These are phyloP conservation scores for Gryon sp. DNA, from an alignment of 1,140 invertebrate species.

Conservation along the genomic window DNA sequence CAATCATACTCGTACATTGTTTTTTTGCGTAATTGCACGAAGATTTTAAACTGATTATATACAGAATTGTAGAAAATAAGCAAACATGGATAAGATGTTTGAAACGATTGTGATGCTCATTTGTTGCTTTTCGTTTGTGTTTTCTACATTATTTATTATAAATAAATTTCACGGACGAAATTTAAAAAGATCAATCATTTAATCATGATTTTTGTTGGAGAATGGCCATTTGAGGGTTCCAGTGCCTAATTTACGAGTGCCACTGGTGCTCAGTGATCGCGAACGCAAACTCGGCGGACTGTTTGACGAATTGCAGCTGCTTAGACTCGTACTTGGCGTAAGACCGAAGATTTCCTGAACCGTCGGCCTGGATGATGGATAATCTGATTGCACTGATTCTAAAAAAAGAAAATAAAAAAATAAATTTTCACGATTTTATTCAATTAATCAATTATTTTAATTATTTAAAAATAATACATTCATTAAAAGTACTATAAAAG, in stretches of 20 bases:
- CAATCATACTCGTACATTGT: constrained; percentile 4
- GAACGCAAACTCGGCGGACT: constrained; percentile 77
- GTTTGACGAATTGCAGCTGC: constrained; percentile 76
- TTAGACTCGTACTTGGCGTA: constrained; percentile 77
- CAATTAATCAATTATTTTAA: background rate
- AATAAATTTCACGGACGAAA: background rate
- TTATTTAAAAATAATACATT: background rate
- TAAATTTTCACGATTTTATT: background rate
- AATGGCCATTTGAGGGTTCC: constrained; percentile 76
- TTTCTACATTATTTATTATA: background rate
- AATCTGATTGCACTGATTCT: constrained; percentile 76
- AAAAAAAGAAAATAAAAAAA: constrained; percentile 38
- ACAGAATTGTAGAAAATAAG: constrained; percentile 41
- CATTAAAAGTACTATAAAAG: no score
- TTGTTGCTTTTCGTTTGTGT: no score
- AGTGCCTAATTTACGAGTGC: constrained; percentile 71
- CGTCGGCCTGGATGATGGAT: constrained; percentile 70
- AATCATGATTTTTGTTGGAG: constrained; percentile 74
- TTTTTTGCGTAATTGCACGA: constrained; percentile 38
- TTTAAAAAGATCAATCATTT: constrained; percentile 52
- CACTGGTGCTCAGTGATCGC: constrained; percentile 74
- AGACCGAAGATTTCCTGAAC: constrained; percentile 80
- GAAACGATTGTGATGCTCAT: no score
- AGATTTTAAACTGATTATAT: constrained; percentile 28
- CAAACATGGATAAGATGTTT: background rate